phyloP scores from a whole-genome alignment of 2,797 vertebrate genomes.

The Rhyacichthys aspro region DNA sequence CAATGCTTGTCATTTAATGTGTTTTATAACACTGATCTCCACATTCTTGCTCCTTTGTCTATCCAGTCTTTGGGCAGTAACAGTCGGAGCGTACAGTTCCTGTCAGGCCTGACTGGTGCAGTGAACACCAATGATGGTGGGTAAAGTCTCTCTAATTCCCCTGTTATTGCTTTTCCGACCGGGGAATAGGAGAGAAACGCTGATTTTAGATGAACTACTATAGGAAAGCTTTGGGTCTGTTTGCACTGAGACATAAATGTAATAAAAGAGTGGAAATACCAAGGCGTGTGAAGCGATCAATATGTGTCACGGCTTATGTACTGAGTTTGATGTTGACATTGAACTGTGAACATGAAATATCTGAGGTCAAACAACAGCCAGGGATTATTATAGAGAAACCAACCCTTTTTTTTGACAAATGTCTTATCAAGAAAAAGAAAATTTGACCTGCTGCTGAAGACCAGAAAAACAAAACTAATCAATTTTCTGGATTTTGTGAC shows the following conservation, averaged over 20 bases:
- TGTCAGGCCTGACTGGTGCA: conserved; percentile 26
- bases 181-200: conserved; percentile 27
- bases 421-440: background rate
- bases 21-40: too few relatives aligned
- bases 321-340: conserved; percentile 42
- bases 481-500: conserved; percentile 20
- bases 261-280: conserved; percentile 56
- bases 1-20: too few relatives aligned
- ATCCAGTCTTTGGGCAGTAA: background rate
- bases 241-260: conserved; percentile 53
- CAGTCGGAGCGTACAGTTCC: background rate
- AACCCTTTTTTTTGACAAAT: background rate
- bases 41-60: too few relatives aligned
- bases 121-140: conserved; percentile 31
- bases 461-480: background rate
- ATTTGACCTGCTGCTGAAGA: background rate
- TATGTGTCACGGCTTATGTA: conserved; percentile 40
- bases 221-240: conserved; percentile 41
- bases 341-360: background rate
- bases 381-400: background rate
- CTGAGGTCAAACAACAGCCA: background rate
- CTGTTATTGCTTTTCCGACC: conserved; percentile 59
- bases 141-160: conserved; percentile 47
- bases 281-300: conserved; percentile 40
- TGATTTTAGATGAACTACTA: conserved; percentile 32